These are phyloP conservation scores for Nanorana parkeri DNA, from an alignment of 2,113 vertebrate species.

Conservation along the genomic window DNA sequence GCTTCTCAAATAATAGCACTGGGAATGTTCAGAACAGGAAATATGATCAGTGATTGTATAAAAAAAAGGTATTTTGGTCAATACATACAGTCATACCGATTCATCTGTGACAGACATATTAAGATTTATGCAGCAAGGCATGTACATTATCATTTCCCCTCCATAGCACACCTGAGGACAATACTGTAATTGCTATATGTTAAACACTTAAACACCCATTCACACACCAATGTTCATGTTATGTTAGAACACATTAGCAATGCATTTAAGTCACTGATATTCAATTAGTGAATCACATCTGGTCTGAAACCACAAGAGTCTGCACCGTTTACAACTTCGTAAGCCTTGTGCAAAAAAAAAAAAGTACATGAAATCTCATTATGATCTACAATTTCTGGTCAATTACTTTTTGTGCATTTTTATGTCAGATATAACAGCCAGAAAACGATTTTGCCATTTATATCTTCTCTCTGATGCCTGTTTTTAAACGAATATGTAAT, in stretches of 20 bases:
- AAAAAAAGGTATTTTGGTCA: no score
- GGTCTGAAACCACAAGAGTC: slow-evolving; percentile 26
- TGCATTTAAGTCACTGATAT: slow-evolving; percentile 33
- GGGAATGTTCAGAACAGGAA: no score
- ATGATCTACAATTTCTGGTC: neutral
- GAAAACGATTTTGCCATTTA: no score
- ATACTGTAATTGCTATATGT: slow-evolving; percentile 43
- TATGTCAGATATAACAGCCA: neutral
- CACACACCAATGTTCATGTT: slow-evolving; percentile 30
- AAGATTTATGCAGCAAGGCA: neutral
- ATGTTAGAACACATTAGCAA: slow-evolving; percentile 43
- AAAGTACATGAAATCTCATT: neutral
- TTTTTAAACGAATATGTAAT: no score
- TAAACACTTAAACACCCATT: slow-evolving; percentile 42
- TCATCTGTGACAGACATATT: neutral
- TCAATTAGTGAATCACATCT: slow-evolving; percentile 45
- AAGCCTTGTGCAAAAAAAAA: slow-evolving; percentile 5
- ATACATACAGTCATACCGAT: no score
- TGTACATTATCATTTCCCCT: neutral
- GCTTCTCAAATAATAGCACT: no score
- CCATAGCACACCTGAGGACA: slow-evolving; percentile 34
- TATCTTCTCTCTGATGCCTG: no score
- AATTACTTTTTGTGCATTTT: neutral
- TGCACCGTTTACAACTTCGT: slow-evolving; percentile 9
- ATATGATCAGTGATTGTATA: no score